Conservation (phyloP, 2,113 vertebrate genomes). For the Ictalurus furcatus region DNA sequence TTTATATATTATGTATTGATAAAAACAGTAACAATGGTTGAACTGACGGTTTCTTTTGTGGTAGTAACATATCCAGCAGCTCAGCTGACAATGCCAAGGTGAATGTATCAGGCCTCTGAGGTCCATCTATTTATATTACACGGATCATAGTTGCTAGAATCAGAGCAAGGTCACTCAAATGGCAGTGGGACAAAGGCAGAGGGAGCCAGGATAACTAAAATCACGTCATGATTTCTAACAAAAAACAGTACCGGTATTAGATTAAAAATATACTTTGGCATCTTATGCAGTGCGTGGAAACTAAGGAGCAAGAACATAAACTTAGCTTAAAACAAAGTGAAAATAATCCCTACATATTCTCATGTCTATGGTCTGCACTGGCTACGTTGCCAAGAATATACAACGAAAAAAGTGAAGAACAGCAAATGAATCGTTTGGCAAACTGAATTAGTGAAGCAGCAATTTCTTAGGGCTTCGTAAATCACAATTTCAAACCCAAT, state of each 20-base stretch:
- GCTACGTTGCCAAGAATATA: not conserved
- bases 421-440: not conserved
- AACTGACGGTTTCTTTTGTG: not conserved
- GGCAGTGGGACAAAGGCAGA: conserved; percentile 3
- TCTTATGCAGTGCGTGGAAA: not conserved
- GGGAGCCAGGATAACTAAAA: not conserved
- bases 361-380: not conserved
- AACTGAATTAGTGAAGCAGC: not conserved
- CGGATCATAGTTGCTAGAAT: not conserved
- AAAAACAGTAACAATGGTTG: not conserved
- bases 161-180: not conserved
- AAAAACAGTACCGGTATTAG: not conserved
- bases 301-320: not conserved
- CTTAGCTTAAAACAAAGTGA: not conserved
- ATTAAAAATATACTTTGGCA: not conserved
- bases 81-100: conserved; percentile 1
- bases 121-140: conserved; percentile 6
- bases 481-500: not conserved
- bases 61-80: not conserved
- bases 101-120: not conserved
- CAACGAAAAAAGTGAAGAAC: not conserved
- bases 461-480: not conserved
- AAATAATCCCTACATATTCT: not conserved
- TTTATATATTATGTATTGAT: not conserved
- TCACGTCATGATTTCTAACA: not conserved